Conservation (phyloP, 2,797 vertebrate genomes). For the Scleropages formosus region DNA sequence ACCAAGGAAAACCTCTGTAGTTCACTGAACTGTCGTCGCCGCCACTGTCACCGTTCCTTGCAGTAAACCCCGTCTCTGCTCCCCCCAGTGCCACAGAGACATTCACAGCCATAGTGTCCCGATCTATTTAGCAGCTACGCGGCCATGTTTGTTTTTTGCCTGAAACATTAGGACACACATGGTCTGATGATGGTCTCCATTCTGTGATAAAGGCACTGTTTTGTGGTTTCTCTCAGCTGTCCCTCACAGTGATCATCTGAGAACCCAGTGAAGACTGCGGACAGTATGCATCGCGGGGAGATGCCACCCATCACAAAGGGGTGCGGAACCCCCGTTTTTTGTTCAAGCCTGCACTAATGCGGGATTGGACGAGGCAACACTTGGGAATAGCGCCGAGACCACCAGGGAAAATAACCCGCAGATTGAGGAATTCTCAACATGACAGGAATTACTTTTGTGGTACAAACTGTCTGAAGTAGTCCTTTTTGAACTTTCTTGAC, state of each 20-base stretch:
- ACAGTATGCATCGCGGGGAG: background rate
- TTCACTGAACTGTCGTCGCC: background rate
- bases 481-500: constrained; percentile 13
- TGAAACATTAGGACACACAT: constrained; percentile 15
- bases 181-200: constrained; percentile 16
- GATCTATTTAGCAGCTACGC: constrained; percentile 18
- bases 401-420: constrained; percentile 18
- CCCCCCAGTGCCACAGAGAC: background rate
- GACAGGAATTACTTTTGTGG: constrained; percentile 21
- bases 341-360: constrained; percentile 15
- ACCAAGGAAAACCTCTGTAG: background rate
- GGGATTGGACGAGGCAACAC: background rate
- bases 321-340: background rate
- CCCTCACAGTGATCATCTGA: background rate
- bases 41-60: background rate
- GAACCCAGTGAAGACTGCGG: constrained; percentile 6
- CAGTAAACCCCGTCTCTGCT: too few relatives aligned
- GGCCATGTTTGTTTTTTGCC: constrained; percentile 23
- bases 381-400: background rate
- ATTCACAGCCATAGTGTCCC: constrained; percentile 12
- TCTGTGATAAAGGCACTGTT: constrained; percentile 21
- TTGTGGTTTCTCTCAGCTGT: constrained; percentile 11
- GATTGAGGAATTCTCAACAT: constrained; percentile 20
- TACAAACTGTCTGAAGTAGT: constrained; percentile 13
- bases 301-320: background rate